Evolutionary conservation across 2,797 vertebrate species (phyloP).

Genomic region (Champsocephalus esox): DNA sequence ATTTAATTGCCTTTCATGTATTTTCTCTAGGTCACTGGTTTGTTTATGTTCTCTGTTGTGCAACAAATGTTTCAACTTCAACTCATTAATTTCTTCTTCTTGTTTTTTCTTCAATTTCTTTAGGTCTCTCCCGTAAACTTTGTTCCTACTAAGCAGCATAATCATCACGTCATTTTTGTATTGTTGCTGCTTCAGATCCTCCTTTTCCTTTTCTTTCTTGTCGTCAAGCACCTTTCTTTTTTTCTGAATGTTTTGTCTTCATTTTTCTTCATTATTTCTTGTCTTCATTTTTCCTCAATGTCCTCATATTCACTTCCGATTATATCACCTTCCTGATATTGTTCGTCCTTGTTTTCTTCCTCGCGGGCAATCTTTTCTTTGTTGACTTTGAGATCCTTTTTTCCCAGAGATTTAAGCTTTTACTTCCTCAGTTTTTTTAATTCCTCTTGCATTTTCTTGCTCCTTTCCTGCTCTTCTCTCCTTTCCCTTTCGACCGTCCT

Average conservation of each 20-base stretch:
- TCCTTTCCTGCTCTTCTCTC: conserved; percentile 1
- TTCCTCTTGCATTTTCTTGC: neutral
- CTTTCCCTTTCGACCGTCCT: conserved; percentile 17
- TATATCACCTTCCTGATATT: neutral
- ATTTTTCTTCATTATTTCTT: conserved; percentile 6
- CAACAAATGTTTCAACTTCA: neutral
- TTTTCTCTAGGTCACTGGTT: neutral
- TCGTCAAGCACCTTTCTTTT: neutral
- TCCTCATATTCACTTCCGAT: conserved; percentile 12
- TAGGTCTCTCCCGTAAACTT: fast-evolving
- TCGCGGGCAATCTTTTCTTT: conserved; percentile 13
- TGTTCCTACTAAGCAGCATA: neutral
- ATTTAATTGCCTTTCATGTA: conserved; percentile 16
- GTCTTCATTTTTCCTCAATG: neutral
- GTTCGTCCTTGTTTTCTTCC: conserved; percentile 5
- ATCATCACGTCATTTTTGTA: neutral
- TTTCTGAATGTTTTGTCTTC: conserved; percentile 35
- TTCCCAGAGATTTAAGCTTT: neutral
- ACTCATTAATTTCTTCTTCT: neutral
- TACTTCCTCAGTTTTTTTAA: neutral
- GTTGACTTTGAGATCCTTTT: neutral
- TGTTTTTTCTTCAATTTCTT: conserved; percentile 23
- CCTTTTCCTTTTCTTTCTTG: neutral
- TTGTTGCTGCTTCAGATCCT: neutral
- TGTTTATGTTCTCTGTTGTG: neutral